These are phyloP conservation scores for Mareca strepera DNA, from an alignment of 2,797 vertebrate species.

Conservation along the genomic window DNA sequence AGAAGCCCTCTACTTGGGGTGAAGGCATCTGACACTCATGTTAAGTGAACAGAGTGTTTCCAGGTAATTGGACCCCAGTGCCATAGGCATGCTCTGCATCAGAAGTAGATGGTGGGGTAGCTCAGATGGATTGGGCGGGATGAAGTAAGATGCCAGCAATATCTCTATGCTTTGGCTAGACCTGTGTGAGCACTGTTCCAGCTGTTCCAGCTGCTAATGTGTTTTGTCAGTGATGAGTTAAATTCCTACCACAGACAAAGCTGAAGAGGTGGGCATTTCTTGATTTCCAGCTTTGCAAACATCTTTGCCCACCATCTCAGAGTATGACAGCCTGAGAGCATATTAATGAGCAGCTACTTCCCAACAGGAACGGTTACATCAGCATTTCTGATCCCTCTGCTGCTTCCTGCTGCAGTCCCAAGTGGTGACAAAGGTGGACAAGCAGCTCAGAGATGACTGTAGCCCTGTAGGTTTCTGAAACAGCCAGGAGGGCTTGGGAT, in stretches of 20 bases:
- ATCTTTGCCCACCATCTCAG: constrained; percentile 27
- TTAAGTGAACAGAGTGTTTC: neutral
- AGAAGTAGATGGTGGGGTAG: neutral
- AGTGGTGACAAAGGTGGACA: neutral
- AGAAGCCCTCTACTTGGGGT: neutral
- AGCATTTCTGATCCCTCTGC: neutral
- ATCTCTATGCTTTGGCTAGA: neutral
- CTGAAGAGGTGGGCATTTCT: neutral
- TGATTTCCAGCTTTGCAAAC: constrained; percentile 38
- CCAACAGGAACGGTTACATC: neutral
- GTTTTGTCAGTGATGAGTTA: neutral
- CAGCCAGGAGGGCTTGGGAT: neutral
- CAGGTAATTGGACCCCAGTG: neutral
- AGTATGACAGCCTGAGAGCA: constrained; percentile 8
- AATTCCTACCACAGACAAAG: neutral
- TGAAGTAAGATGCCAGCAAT: neutral
- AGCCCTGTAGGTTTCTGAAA: neutral
- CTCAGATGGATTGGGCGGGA: accelerated
- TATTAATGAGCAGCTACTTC: constrained; percentile 26
- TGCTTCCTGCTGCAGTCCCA: neutral
- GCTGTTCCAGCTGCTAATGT: neutral
- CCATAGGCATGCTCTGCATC: neutral
- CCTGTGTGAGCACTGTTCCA: neutral
- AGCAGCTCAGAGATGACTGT: neutral
- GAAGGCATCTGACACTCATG: neutral